Percentiles rank a stretch among this genome's conserved stretches.
phyloP scores from a whole-genome alignment of 2,888 invertebrate genomes.

The Druceiella hillmani region DNA sequence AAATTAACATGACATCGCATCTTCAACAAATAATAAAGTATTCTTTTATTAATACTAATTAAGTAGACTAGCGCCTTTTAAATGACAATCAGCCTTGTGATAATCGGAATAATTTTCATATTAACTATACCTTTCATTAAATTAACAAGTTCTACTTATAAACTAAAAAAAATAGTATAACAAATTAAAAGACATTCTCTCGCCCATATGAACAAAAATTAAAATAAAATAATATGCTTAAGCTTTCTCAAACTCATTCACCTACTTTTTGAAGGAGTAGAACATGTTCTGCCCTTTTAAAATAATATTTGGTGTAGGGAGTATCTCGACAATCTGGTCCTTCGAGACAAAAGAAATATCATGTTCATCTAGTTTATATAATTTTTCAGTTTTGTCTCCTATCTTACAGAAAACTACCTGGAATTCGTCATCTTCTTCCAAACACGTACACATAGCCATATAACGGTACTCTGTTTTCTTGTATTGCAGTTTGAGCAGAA shows the following conservation, averaged over 20 bases:
- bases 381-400: slow-evolving; percentile 14
- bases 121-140: too few species aligned
- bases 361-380: slow-evolving; percentile 15
- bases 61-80: slow-evolving; percentile 12
- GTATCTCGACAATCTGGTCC: slow-evolving; percentile 13
- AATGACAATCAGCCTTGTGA: too few species aligned
- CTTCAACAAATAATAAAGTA: slow-evolving; percentile 11
- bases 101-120: slow-evolving; percentile 12
- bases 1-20: slow-evolving; percentile 9
- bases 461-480: slow-evolving; percentile 16
- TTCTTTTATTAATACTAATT: slow-evolving; percentile 12
- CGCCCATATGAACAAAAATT: too few species aligned
- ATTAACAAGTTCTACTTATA: too few species aligned
- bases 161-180: too few species aligned
- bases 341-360: slow-evolving; percentile 16
- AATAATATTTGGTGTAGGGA: too few species aligned
- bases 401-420: slow-evolving; percentile 19
- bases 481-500: slow-evolving; percentile 6
- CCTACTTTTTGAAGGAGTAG: too few species aligned
- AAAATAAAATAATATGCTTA: too few species aligned
- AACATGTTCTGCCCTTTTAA: too few species aligned
- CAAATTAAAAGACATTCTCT: too few species aligned
- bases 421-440: slow-evolving; percentile 15
- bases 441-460: too few species aligned
- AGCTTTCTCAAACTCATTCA: too few species aligned